Evolutionary conservation across 2,113 vertebrate species (phyloP).

Genomic region (Alethe castanea): DNA sequence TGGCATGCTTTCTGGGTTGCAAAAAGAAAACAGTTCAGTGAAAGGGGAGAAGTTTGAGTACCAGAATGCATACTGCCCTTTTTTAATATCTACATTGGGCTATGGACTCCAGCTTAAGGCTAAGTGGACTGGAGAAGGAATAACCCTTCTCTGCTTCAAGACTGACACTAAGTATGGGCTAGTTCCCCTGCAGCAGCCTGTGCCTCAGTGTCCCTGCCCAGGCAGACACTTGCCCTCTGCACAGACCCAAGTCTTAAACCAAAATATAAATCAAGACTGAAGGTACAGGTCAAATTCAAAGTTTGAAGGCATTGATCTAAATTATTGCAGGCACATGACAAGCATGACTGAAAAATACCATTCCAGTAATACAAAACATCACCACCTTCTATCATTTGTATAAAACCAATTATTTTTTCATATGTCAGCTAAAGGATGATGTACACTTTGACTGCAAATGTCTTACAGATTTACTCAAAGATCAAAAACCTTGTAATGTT

Average conservation of each 20-base stretch:
- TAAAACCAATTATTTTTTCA: background rate
- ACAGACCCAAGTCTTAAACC: background rate
- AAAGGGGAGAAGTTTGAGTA: background rate
- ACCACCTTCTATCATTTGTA: background rate
- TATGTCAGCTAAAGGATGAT: background rate
- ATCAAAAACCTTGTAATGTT: background rate
- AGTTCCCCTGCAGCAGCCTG: background rate
- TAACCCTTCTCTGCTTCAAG: rapidly evolving
- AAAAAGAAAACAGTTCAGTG: background rate
- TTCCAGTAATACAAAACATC: background rate
- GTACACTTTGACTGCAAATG: background rate
- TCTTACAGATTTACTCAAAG: background rate
- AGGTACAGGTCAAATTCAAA: background rate
- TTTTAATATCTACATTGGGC: background rate
- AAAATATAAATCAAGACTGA: background rate
- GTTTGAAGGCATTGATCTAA: background rate
- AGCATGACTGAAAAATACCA: background rate
- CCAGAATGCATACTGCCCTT: background rate
- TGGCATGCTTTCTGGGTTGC: background rate
- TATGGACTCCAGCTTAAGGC: background rate
- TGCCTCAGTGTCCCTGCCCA: background rate
- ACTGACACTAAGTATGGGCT: rapidly evolving
- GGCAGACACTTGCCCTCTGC: background rate
- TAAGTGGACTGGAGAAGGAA: background rate
- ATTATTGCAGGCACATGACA: background rate